Conservation (phyloP, 2,888 invertebrate genomes). For the Alcis repandata region DNA sequence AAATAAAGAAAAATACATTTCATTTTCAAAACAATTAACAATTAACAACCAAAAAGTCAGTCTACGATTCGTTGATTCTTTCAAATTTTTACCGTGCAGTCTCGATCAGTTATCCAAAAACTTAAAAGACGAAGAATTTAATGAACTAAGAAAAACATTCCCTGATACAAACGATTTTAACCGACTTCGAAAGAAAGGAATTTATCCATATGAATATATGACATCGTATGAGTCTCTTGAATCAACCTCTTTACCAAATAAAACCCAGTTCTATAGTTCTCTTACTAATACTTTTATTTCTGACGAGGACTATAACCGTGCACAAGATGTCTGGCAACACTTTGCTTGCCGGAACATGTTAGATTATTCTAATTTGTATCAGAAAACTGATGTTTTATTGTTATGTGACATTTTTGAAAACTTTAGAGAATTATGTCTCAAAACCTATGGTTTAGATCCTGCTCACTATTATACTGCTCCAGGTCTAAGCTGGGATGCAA, state of each 20-base stretch:
- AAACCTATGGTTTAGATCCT: slow-evolving; percentile 18
- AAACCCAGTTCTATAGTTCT: slow-evolving; percentile 12
- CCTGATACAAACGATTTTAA: background rate
- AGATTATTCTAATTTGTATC: slow-evolving; percentile 40
- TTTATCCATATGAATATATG: slow-evolving; percentile 12
- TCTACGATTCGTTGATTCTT: too few relatives aligned
- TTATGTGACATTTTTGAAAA: slow-evolving; percentile 43
- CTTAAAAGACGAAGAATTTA: too few relatives aligned
- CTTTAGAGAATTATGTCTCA: slow-evolving; percentile 40
- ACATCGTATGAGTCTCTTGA: slow-evolving; percentile 1
- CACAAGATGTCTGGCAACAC: slow-evolving; percentile 28
- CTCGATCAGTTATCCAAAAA: too few relatives aligned
- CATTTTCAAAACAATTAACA: too few relatives aligned
- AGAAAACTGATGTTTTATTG: slow-evolving; percentile 41
- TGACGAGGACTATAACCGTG: slow-evolving; percentile 28
- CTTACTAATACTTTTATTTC: slow-evolving; percentile 10
- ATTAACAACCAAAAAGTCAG: too few relatives aligned
- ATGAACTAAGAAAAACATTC: too few relatives aligned
- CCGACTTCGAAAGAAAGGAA: slow-evolving; percentile 1
- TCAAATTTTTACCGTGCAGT: too few relatives aligned
- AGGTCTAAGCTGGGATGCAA: slow-evolving; percentile 40
- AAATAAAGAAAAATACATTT: too few relatives aligned
- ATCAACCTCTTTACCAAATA: slow-evolving; percentile 3
- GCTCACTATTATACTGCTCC: slow-evolving; percentile 37
- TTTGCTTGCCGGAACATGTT: slow-evolving; percentile 53